Evolutionary conservation across 2,797 vertebrate genomes (phyloP).

Genomic region (Schizopygopsis pylzovi): DNA sequence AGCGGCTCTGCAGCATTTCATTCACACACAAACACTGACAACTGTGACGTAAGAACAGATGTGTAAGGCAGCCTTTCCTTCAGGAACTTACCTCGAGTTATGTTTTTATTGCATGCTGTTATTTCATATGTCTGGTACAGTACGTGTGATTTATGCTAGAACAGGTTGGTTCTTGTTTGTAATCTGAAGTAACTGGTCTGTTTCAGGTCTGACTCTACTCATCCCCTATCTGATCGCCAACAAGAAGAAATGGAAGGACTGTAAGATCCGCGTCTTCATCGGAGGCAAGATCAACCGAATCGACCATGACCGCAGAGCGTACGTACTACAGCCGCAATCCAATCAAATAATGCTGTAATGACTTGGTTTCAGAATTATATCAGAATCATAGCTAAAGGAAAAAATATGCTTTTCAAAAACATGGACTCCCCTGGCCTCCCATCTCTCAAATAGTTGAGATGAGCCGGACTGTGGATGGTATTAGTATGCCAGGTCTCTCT

Average conservation of each 20-base stretch:
- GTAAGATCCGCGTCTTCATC: conserved; percentile 96
- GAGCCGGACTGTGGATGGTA: background rate
- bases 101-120: background rate
- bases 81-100: background rate
- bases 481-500: conserved; percentile 11
- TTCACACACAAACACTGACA: background rate
- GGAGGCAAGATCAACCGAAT: conserved; percentile 98
- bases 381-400: background rate
- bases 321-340: conserved; percentile 51
- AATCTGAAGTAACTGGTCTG: background rate
- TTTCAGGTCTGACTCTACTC: conserved; percentile 90
- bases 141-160: background rate
- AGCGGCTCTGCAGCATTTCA: background rate
- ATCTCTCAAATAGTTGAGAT: background rate
- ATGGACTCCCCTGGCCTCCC: background rate
- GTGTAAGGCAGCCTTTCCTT: background rate
- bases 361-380: background rate
- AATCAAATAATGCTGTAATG: background rate
- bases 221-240: conserved; percentile 95
- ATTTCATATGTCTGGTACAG: background rate
- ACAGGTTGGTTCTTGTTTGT: background rate
- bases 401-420: too few species aligned
- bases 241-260: conserved; percentile 96
- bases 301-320: conserved; percentile 97
- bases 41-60: background rate